These are phyloP conservation scores for Semnornis frantzii DNA, from an alignment of 2,113 vertebrate genomes.

Conservation along the genomic window DNA sequence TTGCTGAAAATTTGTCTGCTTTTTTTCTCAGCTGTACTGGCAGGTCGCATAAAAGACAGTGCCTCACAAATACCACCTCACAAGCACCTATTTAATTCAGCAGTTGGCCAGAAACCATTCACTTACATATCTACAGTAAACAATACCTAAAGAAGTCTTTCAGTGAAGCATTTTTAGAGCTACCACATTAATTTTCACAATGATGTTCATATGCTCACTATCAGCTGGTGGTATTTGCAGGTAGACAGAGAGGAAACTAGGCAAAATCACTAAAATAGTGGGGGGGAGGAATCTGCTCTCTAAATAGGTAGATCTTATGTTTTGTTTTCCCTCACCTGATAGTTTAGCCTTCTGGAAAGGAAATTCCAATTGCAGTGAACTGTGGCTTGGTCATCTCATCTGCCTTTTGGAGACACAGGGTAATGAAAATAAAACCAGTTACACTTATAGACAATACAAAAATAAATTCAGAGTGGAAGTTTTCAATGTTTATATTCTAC, in stretches of 20 bases:
- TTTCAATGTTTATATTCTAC: background rate
- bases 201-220: background rate
- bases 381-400: background rate
- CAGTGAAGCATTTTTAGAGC: background rate
- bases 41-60: background rate
- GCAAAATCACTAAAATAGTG: background rate
- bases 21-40: background rate
- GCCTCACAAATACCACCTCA: background rate
- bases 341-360: background rate
- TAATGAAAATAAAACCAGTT: conserved; percentile 4
- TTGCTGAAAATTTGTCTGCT: background rate
- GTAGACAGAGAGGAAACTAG: background rate
- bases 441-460: background rate
- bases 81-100: background rate
- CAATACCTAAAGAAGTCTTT: background rate
- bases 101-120: background rate
- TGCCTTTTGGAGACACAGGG: background rate
- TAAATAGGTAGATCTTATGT: background rate
- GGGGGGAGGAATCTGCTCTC: background rate
- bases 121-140: background rate
- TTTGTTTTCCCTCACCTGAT: conserved; percentile 18
- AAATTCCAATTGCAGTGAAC: background rate
- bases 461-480: background rate
- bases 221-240: background rate
- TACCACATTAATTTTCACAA: background rate